These are phyloP conservation scores for Mustela nigripes DNA, from an alignment of 2,113 vertebrate species.

Conservation along the genomic window DNA sequence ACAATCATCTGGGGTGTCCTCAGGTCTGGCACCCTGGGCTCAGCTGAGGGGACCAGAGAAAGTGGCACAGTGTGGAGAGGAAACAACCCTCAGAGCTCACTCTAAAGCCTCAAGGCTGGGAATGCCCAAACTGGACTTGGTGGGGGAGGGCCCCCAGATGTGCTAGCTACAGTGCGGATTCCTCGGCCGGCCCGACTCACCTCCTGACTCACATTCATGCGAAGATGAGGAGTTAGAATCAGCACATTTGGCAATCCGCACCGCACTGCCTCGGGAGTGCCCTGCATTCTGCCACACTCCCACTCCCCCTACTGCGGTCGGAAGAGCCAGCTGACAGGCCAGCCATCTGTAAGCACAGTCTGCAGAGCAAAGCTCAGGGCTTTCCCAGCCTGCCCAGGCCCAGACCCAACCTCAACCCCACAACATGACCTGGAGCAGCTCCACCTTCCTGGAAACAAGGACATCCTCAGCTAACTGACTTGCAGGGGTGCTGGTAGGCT, in stretches of 20 bases:
- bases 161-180: neutral
- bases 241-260: neutral
- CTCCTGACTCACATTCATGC: neutral
- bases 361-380: neutral
- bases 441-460: neutral
- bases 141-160: fast-evolving
- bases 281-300: neutral
- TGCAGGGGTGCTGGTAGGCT: neutral
- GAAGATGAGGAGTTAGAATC: neutral
- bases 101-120: no score
- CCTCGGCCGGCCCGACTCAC: neutral
- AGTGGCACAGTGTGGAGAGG: fast-evolving
- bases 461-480: neutral
- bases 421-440: fast-evolving
- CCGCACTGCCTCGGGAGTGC: fast-evolving
- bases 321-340: neutral
- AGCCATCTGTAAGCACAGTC: neutral
- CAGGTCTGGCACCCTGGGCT: neutral
- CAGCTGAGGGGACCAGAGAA: neutral
- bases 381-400: neutral
- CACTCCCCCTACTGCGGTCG: fast-evolving
- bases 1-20: neutral
- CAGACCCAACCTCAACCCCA: neutral
- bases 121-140: neutral
- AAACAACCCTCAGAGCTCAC: neutral